Percentiles rank a stretch among this genome's conserved stretches.
Conservation (phyloP, 2,797 vertebrate species). For the Heteromormyrus szaboi region DNA sequence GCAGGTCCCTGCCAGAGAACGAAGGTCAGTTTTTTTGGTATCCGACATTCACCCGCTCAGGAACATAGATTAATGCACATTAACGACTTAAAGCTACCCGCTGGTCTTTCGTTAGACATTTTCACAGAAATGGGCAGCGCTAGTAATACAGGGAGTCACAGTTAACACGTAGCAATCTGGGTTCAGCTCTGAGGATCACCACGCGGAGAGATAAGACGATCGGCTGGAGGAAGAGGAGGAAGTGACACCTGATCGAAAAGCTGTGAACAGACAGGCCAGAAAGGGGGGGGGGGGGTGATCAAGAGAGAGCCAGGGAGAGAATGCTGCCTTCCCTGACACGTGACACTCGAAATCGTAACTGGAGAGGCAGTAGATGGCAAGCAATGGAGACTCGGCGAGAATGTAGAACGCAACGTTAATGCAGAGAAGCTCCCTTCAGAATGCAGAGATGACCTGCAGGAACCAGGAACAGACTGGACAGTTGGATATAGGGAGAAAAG, state of each 20-base stretch:
- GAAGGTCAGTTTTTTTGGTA: not conserved
- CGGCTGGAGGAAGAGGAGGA: not conserved
- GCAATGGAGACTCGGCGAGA: not conserved
- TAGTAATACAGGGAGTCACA: not conserved
- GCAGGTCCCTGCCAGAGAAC: not conserved
- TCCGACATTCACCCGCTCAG: not conserved
- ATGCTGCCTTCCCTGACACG: not conserved
- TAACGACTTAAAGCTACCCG: not conserved
- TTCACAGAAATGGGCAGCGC: not conserved
- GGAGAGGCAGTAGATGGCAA: not conserved
- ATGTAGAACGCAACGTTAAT: not conserved
- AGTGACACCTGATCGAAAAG: not conserved
- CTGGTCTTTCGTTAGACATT: not conserved
- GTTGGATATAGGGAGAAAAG: not conserved
- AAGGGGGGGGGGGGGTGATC: not conserved
- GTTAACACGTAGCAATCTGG: not conserved
- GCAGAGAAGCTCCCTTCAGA: not conserved
- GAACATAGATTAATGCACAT: not conserved
- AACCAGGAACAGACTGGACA: not conserved
- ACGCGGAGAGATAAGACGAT: not conserved
- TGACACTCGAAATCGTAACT: not conserved
- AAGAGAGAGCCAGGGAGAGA: not conserved
- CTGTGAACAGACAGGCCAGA: not conserved
- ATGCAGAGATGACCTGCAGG: not conserved
- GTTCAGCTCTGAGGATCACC: not conserved